Evolutionary conservation across 2,113 vertebrate species (phyloP).

Genomic region (Lichenostomus cassidix): DNA sequence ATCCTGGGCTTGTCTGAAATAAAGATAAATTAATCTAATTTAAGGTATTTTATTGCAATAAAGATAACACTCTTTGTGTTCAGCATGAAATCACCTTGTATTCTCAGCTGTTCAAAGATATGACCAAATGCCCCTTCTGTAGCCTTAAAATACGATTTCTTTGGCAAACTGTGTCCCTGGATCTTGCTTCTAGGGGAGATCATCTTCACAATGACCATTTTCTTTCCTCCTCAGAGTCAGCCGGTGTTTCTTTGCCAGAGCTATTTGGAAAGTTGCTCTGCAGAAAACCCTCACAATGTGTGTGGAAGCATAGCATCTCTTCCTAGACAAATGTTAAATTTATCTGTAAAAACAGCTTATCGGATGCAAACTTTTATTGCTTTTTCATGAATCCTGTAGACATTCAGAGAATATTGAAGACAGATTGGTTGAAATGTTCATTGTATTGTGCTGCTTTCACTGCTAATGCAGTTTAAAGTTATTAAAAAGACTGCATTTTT

Average conservation of each 20-base stretch:
- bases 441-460: background rate
- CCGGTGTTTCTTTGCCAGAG: background rate
- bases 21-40: background rate
- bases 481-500: conserved; percentile 19
- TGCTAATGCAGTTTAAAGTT: background rate
- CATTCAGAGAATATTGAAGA: background rate
- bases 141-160: background rate
- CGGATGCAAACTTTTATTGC: background rate
- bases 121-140: background rate
- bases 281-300: background rate
- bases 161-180: background rate
- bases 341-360: background rate
- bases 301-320: background rate
- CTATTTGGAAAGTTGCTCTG: background rate
- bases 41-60: background rate
- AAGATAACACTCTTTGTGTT: background rate
- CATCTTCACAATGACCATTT: background rate
- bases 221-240: background rate
- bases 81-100: background rate
- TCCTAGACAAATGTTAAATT: background rate
- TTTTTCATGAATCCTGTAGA: background rate
- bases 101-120: background rate
- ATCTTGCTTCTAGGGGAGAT: background rate
- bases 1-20: background rate
- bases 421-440: background rate